A percentile compares a stretch with the other conserved stretches of the same genome.
Evolutionary conservation across 2,888 invertebrate genomes (phyloP).

Genomic region (Adelphocoris suturalis): DNA sequence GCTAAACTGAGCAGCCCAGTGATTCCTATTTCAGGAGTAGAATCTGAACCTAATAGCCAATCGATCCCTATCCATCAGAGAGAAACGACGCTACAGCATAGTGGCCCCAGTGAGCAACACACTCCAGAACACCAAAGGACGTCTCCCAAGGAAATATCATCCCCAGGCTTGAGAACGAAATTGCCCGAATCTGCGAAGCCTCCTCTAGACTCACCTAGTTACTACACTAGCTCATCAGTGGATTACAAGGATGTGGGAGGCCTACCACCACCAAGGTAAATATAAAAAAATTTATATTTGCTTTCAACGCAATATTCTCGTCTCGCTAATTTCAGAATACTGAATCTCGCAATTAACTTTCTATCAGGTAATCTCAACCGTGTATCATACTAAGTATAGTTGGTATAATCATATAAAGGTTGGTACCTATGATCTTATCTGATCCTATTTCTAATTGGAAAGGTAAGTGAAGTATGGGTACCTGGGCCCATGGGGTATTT

Average conservation of each 20-base stretch:
- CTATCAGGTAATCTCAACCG: too few species aligned
- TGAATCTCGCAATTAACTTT: too few species aligned
- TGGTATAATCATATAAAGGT: too few species aligned
- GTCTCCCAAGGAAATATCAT: neutral
- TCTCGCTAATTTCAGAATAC: too few species aligned
- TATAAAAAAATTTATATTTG: neutral
- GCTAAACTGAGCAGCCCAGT: constrained; percentile 26
- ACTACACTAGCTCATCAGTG: constrained; percentile 71
- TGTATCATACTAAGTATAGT: too few species aligned
- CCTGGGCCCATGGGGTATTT: too few species aligned
- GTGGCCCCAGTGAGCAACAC: neutral
- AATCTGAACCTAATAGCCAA: neutral
- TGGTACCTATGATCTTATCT: too few species aligned
- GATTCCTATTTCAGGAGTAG: constrained; percentile 55
- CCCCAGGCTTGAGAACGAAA: neutral
- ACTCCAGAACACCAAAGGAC: neutral
- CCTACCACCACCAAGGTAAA: constrained; percentile 69
- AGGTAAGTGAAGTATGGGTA: too few species aligned
- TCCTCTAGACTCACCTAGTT: constrained; percentile 57
- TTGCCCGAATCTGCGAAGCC: neutral
- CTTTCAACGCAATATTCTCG: too few species aligned
- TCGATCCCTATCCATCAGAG: neutral
- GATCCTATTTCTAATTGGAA: too few species aligned
- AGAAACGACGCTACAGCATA: neutral
- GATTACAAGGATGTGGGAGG: constrained; percentile 72